A percentile compares a stretch with the other conserved stretches of the same genome.
phyloP scores from a whole-genome alignment of 2,113 vertebrate genomes.

The Saimiri boliviensis region DNA sequence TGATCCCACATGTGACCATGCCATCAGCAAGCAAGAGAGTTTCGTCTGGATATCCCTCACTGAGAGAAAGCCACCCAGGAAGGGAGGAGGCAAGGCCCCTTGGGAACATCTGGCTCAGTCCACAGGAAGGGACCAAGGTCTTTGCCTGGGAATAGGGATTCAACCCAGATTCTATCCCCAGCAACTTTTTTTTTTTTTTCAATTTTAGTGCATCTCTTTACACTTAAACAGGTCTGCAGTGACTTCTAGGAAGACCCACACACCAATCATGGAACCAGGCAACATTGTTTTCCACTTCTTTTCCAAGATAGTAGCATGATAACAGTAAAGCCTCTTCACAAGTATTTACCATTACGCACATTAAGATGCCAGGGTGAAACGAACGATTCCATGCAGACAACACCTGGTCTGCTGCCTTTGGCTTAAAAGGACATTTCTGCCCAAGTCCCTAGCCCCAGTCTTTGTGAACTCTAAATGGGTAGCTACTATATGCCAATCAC shows the following conservation, averaged over 20 bases:
- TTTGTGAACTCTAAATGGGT: neutral
- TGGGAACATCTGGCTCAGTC: neutral
- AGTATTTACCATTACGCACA: neutral
- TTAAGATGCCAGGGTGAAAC: neutral
- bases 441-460: neutral
- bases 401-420: neutral
- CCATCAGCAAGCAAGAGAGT: neutral
- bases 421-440: neutral
- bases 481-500: neutral
- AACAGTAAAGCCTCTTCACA: neutral
- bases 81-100: neutral
- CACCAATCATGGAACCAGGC: no score
- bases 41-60: neutral
- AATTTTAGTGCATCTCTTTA: neutral
- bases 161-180: neutral
- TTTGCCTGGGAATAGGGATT: neutral
- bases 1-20: neutral
- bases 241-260: neutral
- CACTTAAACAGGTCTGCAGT: neutral
- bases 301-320: neutral
- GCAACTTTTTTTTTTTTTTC: neutral
- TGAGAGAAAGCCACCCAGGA: neutral
- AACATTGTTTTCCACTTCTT: neutral
- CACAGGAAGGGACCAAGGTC: neutral
- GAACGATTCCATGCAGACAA: rapidly evolving